phyloP scores from a whole-genome alignment of 2,113 vertebrate genomes.

The mouse (Mus musculus) region GRCm39 chr11:50222501-50223000 shows the following conservation, averaged over 20 bases:
- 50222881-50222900: no score
- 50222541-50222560: not conserved
- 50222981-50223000: not conserved
- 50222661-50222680: not conserved
- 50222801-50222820: not conserved
- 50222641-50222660: not conserved
- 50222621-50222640: not conserved
- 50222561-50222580: not conserved
- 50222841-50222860: not conserved
- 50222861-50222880: not conserved
- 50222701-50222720: not conserved
- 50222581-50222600: not conserved
- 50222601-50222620: not conserved
- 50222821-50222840: not conserved
- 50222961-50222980: not conserved
- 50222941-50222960: not conserved
- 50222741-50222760: not conserved
- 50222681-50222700: not conserved
- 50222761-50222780: not conserved
- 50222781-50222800: not conserved
- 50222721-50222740: not conserved
- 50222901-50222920: not conserved
- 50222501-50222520: not conserved
- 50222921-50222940: not conserved
- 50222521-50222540: not conserved